Evolutionary conservation across 1,140 invertebrate genomes (phyloP), one percentile per base, ranked within the genome.

Genomic region (Drosophila azteca): DNA sequence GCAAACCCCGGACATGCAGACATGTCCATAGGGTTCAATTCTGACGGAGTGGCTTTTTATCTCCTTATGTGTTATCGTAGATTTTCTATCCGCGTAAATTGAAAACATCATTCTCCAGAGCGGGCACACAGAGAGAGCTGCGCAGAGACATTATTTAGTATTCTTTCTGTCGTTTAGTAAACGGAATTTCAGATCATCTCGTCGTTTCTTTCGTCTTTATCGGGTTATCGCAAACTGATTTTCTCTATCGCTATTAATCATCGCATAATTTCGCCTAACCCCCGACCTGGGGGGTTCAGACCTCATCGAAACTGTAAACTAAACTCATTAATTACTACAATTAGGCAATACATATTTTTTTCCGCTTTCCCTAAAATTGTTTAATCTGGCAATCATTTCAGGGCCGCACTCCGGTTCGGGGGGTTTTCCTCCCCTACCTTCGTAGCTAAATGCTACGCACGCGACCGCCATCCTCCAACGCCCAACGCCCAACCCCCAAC

Each of bases 251-350:
- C 67, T 43, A 81, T 80, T 60, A 76, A 80, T 81, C 66, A 80
- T 60, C 31, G 29, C 39, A 22, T 52, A 39, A 59, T 68, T 68
- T 54, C 3, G 9, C n/a, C 11, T 26, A 11, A n/a, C n/a, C 55
- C 20, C 50, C 11, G 26, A 29, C 26, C 26, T 17, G 9, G 20
- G 41, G n/a, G n/a, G n/a, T n/a, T 31, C 46, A 79, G 53, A 39
- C 26, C 46, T 62, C 79, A 78, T 78, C 60, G 39, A 50, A 63
- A 46, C 67, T 69, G 73, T 74, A 85, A 81, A 70, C 73, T 70
- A 78, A 71, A 70, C 82, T 70, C 78, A 85, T 85, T 85, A 85
- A 87, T 85, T 87, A 87, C 70, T 70, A 80, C 82, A 85, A 85
- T 85, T 85, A 85, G 65, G 69, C 63, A 70, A 55, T 69, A 70